Base-by-base conservation (phyloP, 2,888 invertebrate genomes). In the Diarsia mendica region DNA sequence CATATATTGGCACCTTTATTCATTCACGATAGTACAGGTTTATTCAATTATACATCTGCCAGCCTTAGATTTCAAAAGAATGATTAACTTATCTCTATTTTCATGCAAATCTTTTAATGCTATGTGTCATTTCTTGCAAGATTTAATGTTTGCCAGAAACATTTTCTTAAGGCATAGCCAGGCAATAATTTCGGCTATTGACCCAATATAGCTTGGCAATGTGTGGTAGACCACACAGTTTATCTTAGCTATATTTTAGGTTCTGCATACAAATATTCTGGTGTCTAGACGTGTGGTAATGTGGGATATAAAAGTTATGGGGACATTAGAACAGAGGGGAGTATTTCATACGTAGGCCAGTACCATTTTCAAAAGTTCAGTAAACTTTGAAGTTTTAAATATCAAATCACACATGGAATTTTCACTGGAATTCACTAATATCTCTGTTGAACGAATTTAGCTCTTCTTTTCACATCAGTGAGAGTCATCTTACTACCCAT, bases 1-100 rank as follows among this genome's bases (percentile, higher is more conserved):
- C 70, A 55, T 77, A 53, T 79, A 80, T 87, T 87, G 75, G 71
- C 87, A 87, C 87, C 83, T 87, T 66, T 18, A 77, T 73, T 68
- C 74, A 77, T n/a, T 9, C 33, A 2, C 33, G 67, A 75, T 70
- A 69, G 23, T 84, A 83, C 70, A 75, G 68, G 85, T 84, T 85
- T 85, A 76, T 75, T 77, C 67, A 78, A 76, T 76, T 81, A 78
- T 72, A 82, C 69, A 51, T 80, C 69, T 64, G 15, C 72, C 70
- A 72, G 49, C 60, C 58, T 66, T 61, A 68, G 75, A 79, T 61
- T 58, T 72, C 72, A 68, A 71, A 83, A 71, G 70, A 65, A 75
- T 82, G 80, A 83, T 82, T 51, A 80, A 82, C 72, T 76, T 60
- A 70, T 80, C 61, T 75, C 63, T 67, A 75, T 83, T 75, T 82